Evolutionary conservation across 1,140 invertebrate genomes (phyloP).

Genomic region (Drosophila subobscura): DNA sequence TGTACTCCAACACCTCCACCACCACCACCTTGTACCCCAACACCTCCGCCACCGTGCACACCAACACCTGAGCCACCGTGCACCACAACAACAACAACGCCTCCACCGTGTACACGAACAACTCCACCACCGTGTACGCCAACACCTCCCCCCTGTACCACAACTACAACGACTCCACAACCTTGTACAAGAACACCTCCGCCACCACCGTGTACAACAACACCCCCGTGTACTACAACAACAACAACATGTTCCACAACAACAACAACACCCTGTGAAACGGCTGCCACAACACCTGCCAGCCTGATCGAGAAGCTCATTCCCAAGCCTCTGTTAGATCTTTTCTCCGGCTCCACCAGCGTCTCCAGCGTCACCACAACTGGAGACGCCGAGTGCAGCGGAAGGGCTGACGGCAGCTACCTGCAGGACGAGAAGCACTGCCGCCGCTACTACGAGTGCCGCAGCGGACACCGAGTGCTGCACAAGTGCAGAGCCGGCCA

Average conservation of each 20-base stretch:
- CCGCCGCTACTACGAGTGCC: constrained; percentile 50
- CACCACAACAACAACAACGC: not conserved
- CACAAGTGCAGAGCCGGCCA: constrained; percentile 41
- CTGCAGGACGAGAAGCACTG: constrained; percentile 50
- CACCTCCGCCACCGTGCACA: not conserved
- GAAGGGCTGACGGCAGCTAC: constrained; percentile 37
- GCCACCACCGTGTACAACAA: not conserved
- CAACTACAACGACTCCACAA: not conserved
- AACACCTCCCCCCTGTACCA: constrained; percentile 10
- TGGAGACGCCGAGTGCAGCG: constrained; percentile 16
- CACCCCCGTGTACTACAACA: not conserved
- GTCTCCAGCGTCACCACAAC: not conserved
- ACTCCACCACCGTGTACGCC: not conserved
- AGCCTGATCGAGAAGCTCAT: not conserved
- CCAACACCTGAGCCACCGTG: constrained; percentile 1
- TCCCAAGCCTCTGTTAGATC: not conserved
- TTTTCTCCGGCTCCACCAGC: constrained; percentile 10
- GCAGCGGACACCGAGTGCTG: constrained; percentile 21
- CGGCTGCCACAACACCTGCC: not conserved
- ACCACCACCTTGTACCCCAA: not conserved
- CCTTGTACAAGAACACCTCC: not conserved
- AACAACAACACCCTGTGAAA: not conserved
- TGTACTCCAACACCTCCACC: not conserved
- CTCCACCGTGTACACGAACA: not conserved
- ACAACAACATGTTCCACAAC: not conserved